Percentiles rank a stretch among this genome's conserved stretches.
phyloP scores from a whole-genome alignment of 2,888 invertebrate species.

The Phrixothrix hirtus region DNA sequence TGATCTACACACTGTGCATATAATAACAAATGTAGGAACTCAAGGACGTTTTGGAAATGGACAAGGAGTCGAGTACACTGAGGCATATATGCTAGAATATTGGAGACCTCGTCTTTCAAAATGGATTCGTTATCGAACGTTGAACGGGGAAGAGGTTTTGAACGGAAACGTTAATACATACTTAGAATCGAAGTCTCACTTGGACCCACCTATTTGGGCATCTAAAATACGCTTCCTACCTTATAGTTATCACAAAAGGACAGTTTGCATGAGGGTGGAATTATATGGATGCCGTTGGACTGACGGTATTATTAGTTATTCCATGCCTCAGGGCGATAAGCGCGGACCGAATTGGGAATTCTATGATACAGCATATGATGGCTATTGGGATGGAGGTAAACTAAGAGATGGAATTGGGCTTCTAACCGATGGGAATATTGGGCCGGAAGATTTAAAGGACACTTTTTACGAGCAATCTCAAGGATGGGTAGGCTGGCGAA shows the following conservation, averaged over 20 bases:
- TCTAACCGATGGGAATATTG: slow-evolving; percentile 79
- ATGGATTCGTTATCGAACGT: slow-evolving; percentile 80
- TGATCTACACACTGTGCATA: slow-evolving; percentile 75
- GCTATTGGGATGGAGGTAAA: slow-evolving; percentile 75
- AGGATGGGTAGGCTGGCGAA: slow-evolving; percentile 92
- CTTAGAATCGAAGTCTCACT: slow-evolving; percentile 72
- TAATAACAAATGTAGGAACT: slow-evolving; percentile 78
- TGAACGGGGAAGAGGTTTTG: slow-evolving; percentile 73
- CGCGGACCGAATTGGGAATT: slow-evolving; percentile 79
- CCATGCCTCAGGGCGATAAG: slow-evolving; percentile 86
- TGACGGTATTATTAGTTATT: slow-evolving; percentile 82
- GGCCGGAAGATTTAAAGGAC: slow-evolving; percentile 73
- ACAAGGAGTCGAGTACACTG: slow-evolving; percentile 84
- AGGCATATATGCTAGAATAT: slow-evolving; percentile 82
- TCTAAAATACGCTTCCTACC: slow-evolving; percentile 84
- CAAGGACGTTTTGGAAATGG: slow-evolving; percentile 94
- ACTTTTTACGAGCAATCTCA: slow-evolving; percentile 64
- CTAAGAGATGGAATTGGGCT: slow-evolving; percentile 81
- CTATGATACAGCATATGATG: slow-evolving; percentile 84
- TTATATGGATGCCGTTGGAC: slow-evolving; percentile 86
- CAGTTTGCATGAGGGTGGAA: slow-evolving; percentile 91
- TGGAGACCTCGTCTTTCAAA: slow-evolving; percentile 78
- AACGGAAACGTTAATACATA: slow-evolving; percentile 88
- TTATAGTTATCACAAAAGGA: slow-evolving; percentile 78
- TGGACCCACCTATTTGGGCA: slow-evolving; percentile 85